phyloP scores from a whole-genome alignment of 2,113 vertebrate species.

The Microcebus jonahi region DNA sequence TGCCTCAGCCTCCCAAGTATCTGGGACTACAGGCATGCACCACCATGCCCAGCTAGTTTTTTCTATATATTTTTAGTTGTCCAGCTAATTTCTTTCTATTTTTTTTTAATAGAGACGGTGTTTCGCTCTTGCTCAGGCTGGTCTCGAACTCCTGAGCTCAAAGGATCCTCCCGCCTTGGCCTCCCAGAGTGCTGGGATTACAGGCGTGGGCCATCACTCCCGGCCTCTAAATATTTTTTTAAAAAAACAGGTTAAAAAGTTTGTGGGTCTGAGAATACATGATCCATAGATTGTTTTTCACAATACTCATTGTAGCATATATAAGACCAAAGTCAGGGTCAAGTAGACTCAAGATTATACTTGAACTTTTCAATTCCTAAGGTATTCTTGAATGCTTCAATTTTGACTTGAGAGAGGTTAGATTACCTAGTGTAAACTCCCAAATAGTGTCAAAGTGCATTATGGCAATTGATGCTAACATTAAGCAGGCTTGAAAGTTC shows the following conservation, averaged over 20 bases:
- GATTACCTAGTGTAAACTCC: constrained; percentile 46
- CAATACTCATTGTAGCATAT: not conserved
- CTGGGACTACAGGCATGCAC: too few species aligned
- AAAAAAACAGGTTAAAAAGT: not conserved
- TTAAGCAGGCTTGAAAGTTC: constrained; percentile 62
- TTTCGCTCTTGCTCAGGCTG: too few species aligned
- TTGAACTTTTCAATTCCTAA: constrained; percentile 31
- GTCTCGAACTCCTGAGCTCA: too few species aligned
- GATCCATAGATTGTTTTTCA: not conserved
- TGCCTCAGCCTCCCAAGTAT: too few species aligned
- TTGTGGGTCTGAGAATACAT: not conserved
- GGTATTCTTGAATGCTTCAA: constrained; percentile 11
- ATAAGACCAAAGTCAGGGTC: not conserved
- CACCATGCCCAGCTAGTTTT: too few species aligned
- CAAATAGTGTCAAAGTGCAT: constrained; percentile 58
- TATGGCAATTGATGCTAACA: constrained; percentile 59
- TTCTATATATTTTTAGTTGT: too few species aligned
- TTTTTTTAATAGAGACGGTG: too few species aligned
- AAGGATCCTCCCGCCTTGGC: too few species aligned
- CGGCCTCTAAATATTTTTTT: not conserved
- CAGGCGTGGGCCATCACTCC: too few species aligned
- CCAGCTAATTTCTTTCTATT: too few species aligned
- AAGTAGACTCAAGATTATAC: not conserved
- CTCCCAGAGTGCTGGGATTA: too few species aligned
- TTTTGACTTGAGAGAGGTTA: constrained; percentile 48